Conservation (phyloP, 2,888 invertebrate genomes). For the Mythimna impura region DNA sequence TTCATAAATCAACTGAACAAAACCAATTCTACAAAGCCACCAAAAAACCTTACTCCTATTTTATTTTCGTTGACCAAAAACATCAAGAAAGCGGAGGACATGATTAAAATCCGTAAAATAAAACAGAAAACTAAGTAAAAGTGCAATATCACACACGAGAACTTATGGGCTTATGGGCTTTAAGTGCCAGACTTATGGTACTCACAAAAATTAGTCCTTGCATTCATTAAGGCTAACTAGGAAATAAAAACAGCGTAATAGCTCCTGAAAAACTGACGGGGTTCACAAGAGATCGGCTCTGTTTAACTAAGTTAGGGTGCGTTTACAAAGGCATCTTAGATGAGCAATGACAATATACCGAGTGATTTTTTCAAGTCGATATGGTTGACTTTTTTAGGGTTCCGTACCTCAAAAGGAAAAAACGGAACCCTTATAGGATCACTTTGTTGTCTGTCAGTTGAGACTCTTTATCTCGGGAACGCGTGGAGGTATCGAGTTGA, state of each 20-base stretch:
- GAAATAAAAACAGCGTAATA: conserved; percentile 53
- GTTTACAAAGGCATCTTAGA: neutral
- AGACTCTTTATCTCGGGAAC: no score
- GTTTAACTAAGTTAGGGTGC: conserved; percentile 21
- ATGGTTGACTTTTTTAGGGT: no score
- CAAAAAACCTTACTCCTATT: neutral
- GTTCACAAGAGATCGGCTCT: conserved; percentile 36
- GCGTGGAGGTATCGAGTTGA: no score
- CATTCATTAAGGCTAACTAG: conserved; percentile 55
- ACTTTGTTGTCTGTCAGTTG: no score
- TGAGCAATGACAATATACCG: neutral
- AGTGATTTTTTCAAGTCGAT: no score
- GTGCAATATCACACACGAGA: conserved; percentile 31
- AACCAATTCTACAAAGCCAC: neutral
- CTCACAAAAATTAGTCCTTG: conserved; percentile 56
- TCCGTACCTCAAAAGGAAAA: no score
- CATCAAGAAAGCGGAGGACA: conserved; percentile 8
- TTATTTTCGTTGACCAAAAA: conserved; percentile 20
- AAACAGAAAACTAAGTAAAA: conserved; percentile 21
- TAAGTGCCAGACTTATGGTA: conserved; percentile 49
- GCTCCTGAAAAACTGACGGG: conserved; percentile 39
- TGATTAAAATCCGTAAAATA: conserved; percentile 45
- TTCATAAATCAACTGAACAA: no score
- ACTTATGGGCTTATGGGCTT: conserved; percentile 17
- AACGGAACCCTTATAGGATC: no score